Evolutionary conservation across 2,113 vertebrate species (phyloP), one percentile per base, ranked within the genome.

Genomic region (Callipepla squamata): DNA sequence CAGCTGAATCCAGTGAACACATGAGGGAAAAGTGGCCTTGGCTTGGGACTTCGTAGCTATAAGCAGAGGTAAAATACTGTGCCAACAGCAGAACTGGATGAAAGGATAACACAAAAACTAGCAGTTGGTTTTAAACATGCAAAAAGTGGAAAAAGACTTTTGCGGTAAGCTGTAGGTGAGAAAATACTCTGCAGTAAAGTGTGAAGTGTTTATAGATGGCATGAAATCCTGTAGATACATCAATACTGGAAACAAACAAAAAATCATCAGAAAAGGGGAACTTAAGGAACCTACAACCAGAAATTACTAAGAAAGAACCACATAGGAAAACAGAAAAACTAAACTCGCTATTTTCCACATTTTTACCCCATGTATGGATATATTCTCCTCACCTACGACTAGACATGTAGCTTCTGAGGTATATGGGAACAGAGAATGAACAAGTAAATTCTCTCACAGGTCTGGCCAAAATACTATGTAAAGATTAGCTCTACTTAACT

Each of bases 111-210:
- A 0, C 30, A 7, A n/a, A 55, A 61, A 57, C 13, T 17, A 13
- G 7, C 0, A 7, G 53, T 4, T 40, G 0, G 2, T 19, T 47
- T 44, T 36, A 18, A n/a, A 30, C 3, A 17, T 6, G 19, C 7
- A 57, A 25, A 50, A 51, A 26, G 32, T 40, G 28, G 13, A 73
- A 67, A 4, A 2, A 40, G 18, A 18, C 19, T 50, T 50, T 18
- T 2, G 3, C 3, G 9, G 53, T 18, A 26, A 17, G 10, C 21
- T 62, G 13, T 16, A 77, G 59, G 47, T 25, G 51, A 81, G 30
- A 16, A 48, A 62, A 30, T 2, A 8, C 36, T 50, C 70, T 34
- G 16, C 18, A 28, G 17, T 57, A 32, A 32, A 13, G 20, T 1
- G 4, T 21, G 25, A 32, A 13, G 20, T 2, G 4, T 20, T 48